phyloP scores from a whole-genome alignment of 2,797 vertebrate genomes.

The Molossus molossus region DNA sequence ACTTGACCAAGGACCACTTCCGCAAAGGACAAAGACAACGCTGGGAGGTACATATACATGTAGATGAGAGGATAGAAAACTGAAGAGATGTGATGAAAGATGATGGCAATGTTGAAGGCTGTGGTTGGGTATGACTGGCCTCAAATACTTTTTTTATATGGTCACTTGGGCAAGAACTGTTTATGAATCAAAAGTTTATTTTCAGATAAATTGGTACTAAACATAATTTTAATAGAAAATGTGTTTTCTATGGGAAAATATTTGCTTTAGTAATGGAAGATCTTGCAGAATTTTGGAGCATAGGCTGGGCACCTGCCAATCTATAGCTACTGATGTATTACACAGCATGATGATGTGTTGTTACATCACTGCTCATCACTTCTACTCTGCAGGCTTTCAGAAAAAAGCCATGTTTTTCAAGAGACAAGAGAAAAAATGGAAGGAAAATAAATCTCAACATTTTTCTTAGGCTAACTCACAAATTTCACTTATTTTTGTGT shows the following conservation, averaged over 20 bases:
- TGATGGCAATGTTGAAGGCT: accelerated
- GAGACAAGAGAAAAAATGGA: not conserved
- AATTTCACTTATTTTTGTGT: not conserved
- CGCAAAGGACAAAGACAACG: not conserved
- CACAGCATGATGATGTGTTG: accelerated
- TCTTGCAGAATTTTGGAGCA: not conserved
- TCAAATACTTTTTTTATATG: not conserved
- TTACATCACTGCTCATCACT: accelerated
- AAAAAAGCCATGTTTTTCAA: not conserved
- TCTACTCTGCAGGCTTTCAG: not conserved
- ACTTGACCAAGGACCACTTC: not conserved
- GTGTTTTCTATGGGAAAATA: not conserved
- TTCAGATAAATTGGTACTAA: not conserved
- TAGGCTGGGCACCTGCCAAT: not conserved
- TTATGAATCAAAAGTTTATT: not conserved
- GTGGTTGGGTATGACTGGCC: not conserved
- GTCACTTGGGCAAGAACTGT: not conserved
- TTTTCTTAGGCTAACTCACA: not conserved
- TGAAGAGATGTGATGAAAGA: not conserved
- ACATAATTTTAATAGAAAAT: slow-evolving; percentile 3
- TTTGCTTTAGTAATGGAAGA: not conserved
- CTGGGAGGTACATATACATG: not conserved
- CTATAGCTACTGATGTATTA: not conserved
- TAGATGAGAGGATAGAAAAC: not conserved
- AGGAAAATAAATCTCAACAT: not conserved